These are phyloP conservation scores for Lithosia quadra DNA, from an alignment of 2,888 invertebrate species.

Conservation along the genomic window DNA sequence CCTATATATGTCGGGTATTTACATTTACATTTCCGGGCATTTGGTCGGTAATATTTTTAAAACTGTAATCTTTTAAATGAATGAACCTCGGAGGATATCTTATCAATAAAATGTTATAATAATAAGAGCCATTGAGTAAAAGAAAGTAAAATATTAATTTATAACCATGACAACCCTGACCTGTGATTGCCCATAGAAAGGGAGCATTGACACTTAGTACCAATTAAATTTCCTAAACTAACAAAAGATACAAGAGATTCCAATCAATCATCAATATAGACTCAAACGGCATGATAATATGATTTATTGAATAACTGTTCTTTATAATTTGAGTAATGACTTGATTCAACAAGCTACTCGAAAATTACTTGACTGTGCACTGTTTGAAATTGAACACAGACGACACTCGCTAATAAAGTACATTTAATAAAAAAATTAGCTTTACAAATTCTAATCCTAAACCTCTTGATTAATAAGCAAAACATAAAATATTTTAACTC, in stretches of 20 bases:
- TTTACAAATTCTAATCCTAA: too few species aligned
- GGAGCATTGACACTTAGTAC: constrained; percentile 58
- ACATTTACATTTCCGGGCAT: too few species aligned
- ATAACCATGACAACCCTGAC: constrained; percentile 36
- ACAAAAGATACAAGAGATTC: constrained; percentile 47
- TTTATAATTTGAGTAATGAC: constrained; percentile 13
- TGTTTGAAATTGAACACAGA: not conserved
- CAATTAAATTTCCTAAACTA: constrained; percentile 60
- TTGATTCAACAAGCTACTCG: not conserved
- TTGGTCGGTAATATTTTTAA: too few species aligned
- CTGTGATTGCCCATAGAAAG: constrained; percentile 26
- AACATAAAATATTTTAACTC: too few species aligned
- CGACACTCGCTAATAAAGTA: not conserved
- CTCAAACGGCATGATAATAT: constrained; percentile 28
- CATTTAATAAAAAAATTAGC: too few species aligned
- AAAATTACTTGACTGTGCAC: constrained; percentile 5
- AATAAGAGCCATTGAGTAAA: not conserved
- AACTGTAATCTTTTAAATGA: too few species aligned
- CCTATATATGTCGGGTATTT: not conserved
- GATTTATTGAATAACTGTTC: constrained; percentile 31
- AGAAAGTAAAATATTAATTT: not conserved
- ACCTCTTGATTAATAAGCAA: too few species aligned
- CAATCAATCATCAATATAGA: constrained; percentile 41
- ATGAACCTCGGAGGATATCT: not conserved
- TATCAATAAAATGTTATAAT: not conserved